Evolutionary conservation across 2,888 invertebrate genomes (phyloP).

Genomic region (Phengaris alcon): DNA sequence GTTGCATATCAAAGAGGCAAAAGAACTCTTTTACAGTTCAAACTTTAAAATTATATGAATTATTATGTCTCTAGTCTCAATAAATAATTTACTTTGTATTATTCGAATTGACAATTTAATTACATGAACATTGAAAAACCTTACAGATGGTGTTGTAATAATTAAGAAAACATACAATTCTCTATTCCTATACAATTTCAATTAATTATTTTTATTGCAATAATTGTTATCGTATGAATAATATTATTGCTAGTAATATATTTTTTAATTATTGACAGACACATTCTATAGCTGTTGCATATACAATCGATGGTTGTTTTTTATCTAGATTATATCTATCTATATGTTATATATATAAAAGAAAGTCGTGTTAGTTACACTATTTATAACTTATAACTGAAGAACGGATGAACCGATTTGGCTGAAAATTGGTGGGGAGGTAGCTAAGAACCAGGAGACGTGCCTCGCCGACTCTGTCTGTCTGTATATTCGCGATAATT

Average conservation of each 20-base stretch:
- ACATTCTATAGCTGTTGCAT: background rate
- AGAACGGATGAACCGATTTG: too few species aligned
- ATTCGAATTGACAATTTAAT: background rate
- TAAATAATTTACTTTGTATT: background rate
- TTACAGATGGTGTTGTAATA: background rate
- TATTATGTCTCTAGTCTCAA: background rate
- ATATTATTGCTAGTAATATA: background rate
- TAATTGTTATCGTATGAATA: background rate
- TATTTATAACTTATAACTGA: too few species aligned
- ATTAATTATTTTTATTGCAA: background rate
- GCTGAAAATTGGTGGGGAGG: too few species aligned
- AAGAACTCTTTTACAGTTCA: too few species aligned
- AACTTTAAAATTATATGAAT: too few species aligned
- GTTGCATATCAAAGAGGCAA: too few species aligned
- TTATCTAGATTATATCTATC: background rate
- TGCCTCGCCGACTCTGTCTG: too few species aligned
- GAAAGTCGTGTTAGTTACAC: too few species aligned
- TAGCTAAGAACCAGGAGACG: too few species aligned
- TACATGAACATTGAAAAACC: background rate
- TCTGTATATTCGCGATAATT: too few species aligned
- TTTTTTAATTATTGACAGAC: background rate
- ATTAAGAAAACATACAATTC: background rate
- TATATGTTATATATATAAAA: background rate
- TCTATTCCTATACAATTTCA: background rate
- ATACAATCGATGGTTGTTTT: background rate